Base-by-base conservation (phyloP, 2,113 vertebrate species). In the Pantherophis guttatus region DNA sequence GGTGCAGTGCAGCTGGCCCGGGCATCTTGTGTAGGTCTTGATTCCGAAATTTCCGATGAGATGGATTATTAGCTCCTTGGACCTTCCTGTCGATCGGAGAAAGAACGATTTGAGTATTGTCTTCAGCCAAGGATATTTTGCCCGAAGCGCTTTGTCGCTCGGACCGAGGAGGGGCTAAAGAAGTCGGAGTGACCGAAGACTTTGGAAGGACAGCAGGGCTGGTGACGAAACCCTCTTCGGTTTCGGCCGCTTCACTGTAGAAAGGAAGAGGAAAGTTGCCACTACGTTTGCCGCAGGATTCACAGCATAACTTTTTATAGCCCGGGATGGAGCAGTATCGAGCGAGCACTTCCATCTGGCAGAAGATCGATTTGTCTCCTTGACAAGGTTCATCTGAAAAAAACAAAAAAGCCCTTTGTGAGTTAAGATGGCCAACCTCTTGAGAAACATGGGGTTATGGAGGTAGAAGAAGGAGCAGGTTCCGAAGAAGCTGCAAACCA, bases 361-460 rank as follows among this genome's bases (percentile, higher is more conserved):
- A 99, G 98, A 99, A 99, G 95, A 99, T 99, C 29, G 99, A 99
- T 88, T 98, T 99, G 97, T 99, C 99, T 93, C 99, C 99, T 44
- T 97, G 94, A 23, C 99, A 99, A 0, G 98, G 98, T 94, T 99
- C 99, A 92, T 99, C 99, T 99, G 98, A 65, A 98, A 97, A 94
- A 90, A 98, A 97, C 96, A 94, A 90, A 96, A 96, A 95, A 88
- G 54, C 17, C 33, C 90, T 24, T 24, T 0, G 0, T 2, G 0
- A 0, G 2, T 21, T 0, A 86, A 50, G 50, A 29, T 2, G 39
- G 17, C 19, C 52, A 44, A 15, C 9, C 24, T 55, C 8, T 23
- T 50, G 8, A 62, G 33, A 21, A 58, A 44, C 62, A 19, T 12
- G 0, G 10, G 13, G 15, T n/a, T 70, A 29, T 70, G 65, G 48